phyloP scores from a whole-genome alignment of 2,797 vertebrate species.

The Fistularia tabacaria region DNA sequence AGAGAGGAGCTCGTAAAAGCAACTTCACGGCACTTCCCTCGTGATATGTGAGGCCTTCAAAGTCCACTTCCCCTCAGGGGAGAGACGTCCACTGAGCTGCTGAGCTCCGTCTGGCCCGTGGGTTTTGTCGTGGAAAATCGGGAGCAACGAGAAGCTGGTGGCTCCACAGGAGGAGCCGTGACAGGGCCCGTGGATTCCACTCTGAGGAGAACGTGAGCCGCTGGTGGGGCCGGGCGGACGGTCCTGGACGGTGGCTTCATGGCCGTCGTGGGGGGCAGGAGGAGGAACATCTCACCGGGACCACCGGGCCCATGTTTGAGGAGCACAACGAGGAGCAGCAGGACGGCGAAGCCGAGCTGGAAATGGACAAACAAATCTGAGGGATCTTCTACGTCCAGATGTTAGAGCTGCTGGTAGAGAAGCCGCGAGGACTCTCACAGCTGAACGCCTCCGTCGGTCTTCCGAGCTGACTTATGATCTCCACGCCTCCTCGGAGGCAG shows the following conservation, averaged over 20 bases:
- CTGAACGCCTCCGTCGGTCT: no score
- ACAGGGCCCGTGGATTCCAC: slow-evolving; percentile 16
- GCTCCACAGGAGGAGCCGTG: slow-evolving; percentile 33
- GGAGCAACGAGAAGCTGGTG: slow-evolving; percentile 31
- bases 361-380: slow-evolving; percentile 6
- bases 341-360: no score
- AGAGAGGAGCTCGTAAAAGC: slow-evolving; percentile 29
- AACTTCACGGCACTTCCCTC: slow-evolving; percentile 16
- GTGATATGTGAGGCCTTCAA: slow-evolving; percentile 18
- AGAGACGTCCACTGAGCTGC: slow-evolving; percentile 27
- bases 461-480: no score
- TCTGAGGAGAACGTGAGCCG: slow-evolving; percentile 12
- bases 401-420: no score
- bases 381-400: no score
- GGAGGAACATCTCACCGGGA: slow-evolving; percentile 30
- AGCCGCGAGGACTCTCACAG: no score
- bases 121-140: slow-evolving; percentile 18
- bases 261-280: slow-evolving; percentile 35
- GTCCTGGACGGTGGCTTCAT: slow-evolving; percentile 29
- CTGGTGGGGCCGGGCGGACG: slow-evolving; percentile 2
- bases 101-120: slow-evolving; percentile 41
- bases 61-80: slow-evolving; percentile 29
- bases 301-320: slow-evolving; percentile 14
- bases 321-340: no score
- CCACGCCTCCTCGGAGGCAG: background rate